Conservation (phyloP, 2,888 invertebrate genomes). For the Branchipolynoe longqiensis region DNA sequence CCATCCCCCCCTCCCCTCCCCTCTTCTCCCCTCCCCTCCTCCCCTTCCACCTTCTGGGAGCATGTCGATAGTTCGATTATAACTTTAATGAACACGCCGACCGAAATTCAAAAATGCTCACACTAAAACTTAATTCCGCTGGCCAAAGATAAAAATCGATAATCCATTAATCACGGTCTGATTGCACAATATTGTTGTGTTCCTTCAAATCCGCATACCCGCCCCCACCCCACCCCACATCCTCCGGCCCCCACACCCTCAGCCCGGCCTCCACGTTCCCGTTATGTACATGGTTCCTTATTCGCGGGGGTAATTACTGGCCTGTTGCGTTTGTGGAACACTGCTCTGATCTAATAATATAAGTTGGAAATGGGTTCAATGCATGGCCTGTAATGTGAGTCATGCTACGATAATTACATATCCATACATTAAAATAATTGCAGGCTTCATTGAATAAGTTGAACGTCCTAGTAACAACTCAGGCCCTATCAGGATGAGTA, state of each 20-base stretch:
- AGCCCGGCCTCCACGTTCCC: not conserved
- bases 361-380: no score
- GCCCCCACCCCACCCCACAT: not conserved
- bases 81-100: conserved; percentile 27
- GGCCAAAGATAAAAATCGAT: conserved; percentile 15
- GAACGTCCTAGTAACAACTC: no score
- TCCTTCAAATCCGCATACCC: no score
- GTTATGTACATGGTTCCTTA: not conserved
- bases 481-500: no score
- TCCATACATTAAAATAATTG: no score
- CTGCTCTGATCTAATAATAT: no score
- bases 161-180: conserved; percentile 22
- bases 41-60: no score
- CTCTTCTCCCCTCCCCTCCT: not conserved
- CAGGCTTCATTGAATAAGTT: no score
- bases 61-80: conserved; percentile 35
- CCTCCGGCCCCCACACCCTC: not conserved
- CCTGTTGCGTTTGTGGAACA: no score
- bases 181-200: conserved; percentile 23
- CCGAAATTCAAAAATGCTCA: conserved; percentile 4
- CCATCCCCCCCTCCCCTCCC: not conserved
- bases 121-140: not conserved
- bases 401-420: no score
- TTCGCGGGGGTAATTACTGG: no score
- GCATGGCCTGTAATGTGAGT: no score